phyloP scores from a whole-genome alignment of 2,113 vertebrate species.

The Micronisus gabar region DNA sequence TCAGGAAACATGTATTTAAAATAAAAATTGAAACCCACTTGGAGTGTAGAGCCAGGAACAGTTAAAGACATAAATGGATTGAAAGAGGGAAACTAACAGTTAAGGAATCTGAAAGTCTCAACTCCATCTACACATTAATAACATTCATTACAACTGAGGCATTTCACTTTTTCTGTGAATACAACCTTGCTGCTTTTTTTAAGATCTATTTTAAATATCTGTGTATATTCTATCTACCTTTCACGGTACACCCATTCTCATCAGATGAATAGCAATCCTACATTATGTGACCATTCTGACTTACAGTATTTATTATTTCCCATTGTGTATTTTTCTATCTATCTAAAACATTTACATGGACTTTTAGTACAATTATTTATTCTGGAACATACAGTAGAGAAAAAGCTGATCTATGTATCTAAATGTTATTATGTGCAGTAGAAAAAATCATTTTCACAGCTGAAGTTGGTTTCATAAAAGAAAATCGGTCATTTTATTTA shows the following conservation, averaged over 20 bases:
- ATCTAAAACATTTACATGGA: not conserved
- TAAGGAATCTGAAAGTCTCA: not conserved
- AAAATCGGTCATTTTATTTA: slow-evolving; percentile 11
- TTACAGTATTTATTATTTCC: not conserved
- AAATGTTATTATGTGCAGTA: not conserved
- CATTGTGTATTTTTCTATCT: not conserved
- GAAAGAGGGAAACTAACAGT: not conserved
- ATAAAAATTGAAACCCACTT: not conserved
- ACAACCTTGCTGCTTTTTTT: not conserved
- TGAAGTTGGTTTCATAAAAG: not conserved
- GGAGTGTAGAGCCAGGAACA: not conserved
- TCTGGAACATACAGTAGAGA: not conserved
- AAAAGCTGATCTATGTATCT: not conserved
- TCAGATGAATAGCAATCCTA: not conserved
- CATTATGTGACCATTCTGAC: not conserved
- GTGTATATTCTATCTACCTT: not conserved
- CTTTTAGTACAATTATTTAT: not conserved
- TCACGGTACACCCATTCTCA: not conserved
- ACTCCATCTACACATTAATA: not conserved
- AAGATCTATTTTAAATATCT: not conserved
- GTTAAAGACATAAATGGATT: not conserved
- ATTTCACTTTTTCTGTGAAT: not conserved
- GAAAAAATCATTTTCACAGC: not conserved
- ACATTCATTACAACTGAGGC: not conserved
- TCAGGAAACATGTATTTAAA: not conserved